Evolutionary conservation across 53 echinoderm and acorn worm genomes (phyloP).

Genomic region (Arbacia lixula): DNA sequence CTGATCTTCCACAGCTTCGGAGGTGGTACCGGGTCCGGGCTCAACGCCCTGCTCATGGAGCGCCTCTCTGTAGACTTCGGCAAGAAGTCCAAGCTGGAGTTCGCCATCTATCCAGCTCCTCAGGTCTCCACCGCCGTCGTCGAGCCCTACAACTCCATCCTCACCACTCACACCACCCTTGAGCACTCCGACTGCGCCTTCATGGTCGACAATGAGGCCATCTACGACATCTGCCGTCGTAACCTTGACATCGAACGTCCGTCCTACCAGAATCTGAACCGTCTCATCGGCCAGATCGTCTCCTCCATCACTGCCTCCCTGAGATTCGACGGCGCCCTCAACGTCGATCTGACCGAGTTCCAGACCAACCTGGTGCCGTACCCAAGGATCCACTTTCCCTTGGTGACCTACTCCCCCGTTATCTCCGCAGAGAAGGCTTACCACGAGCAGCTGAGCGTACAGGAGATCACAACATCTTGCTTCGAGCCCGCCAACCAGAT

Average conservation of each 20-base stretch:
- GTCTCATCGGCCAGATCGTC: constrained; percentile 77
- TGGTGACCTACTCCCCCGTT: constrained; percentile 83
- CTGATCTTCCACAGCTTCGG: no score
- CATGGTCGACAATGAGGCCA: constrained; percentile 65
- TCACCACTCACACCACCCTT: constrained; percentile 53
- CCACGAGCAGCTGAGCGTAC: constrained; percentile 79
- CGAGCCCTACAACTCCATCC: constrained; percentile 60
- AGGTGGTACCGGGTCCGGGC: constrained; percentile 47
- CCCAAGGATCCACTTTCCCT: constrained; percentile 88
- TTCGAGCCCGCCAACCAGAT: constrained; percentile 95
- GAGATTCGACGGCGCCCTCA: constrained; percentile 65
- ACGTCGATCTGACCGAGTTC: constrained; percentile 80
- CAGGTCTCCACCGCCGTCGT: constrained; percentile 55
- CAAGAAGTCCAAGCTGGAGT: constrained; percentile 81
- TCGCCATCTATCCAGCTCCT: constrained; percentile 70
- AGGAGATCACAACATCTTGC: constrained; percentile 80
- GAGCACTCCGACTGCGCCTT: constrained; percentile 66
- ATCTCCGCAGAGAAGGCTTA: constrained; percentile 87
- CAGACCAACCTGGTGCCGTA: constrained; percentile 94
- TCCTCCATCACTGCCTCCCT: constrained; percentile 80
- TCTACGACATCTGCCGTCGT: constrained; percentile 61
- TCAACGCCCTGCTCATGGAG: constrained; percentile 47
- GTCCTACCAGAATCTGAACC: constrained; percentile 84
- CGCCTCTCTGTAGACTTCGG: constrained; percentile 67
- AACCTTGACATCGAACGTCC: constrained; percentile 85